Evolutionary conservation across 2,113 vertebrate species (phyloP), one percentile per base, ranked within the genome.

Genomic region (Epinephelus lanceolatus): DNA sequence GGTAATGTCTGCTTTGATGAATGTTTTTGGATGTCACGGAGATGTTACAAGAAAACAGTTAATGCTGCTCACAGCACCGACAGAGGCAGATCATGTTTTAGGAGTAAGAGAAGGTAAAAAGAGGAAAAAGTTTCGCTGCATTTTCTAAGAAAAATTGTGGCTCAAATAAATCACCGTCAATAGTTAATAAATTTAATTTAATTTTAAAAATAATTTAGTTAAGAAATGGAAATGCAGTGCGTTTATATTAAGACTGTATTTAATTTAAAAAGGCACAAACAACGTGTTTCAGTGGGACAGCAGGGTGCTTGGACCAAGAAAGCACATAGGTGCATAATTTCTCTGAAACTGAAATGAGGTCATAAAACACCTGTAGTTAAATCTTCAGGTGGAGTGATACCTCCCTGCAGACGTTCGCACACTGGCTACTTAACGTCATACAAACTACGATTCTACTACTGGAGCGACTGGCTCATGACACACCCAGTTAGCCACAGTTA

Each of bases 231-330:
- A 47, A 10, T 19, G 62, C 1, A 67, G 45, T 45, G 72, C 57
- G 71, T 75, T 74, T 78, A 42, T 45, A 47, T 56, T 61, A 71
- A 57, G 27, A 72, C 27, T 23, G 6, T 37, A 37, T 67, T 68
- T 13, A 27, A 18, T 11, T 67, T 52, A 37, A 57, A 66, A 78
- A 81, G 70, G 84, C 77, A 86, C 72, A 70, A 25, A 77, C 33
- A 30, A 66, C 2, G 1, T 59, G 14, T 73, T 75, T 67, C 37
- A 66, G 5, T 4, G 17, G 5, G 2, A 66, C 7, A 71, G 65
- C 9, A 71, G 42, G 71, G 4, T 56, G 57, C 27, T 42, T 21
- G 23, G 23, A 53, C 23, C 14, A 40, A 63, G 5, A 62, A 52
- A 66, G 51, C 27, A 49, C 45, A 68, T 1, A 53, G 62, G 62